A percentile compares a stretch with the other conserved stretches of the same genome.
phyloP scores from a whole-genome alignment of 1,140 invertebrate species.

The Apis dorsata region DNA sequence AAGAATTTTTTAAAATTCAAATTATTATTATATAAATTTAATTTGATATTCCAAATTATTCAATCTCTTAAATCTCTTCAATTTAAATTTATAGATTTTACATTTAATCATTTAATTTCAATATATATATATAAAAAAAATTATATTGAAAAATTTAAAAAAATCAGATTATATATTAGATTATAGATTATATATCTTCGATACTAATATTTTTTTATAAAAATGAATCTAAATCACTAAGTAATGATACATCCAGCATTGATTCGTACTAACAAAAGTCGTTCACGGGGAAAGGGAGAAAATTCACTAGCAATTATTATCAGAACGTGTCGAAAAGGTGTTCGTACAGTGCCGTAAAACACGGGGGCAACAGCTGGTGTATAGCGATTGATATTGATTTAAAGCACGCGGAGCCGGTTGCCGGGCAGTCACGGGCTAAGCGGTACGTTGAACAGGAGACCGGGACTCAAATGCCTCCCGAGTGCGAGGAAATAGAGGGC shows the following conservation, averaged over 20 bases:
- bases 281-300: neutral
- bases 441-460: constrained; percentile 46
- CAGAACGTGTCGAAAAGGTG: constrained; percentile 31
- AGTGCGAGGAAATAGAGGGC: constrained; percentile 53
- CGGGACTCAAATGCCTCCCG: constrained; percentile 45
- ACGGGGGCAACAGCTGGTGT: constrained; percentile 39
- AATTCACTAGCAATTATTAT: constrained; percentile 1
- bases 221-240: neutral
- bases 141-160: neutral
- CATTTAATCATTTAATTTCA: too few species aligned
- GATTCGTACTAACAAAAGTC: neutral
- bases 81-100: too few species aligned
- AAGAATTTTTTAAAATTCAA: too few species aligned
- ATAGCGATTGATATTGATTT: constrained; percentile 72
- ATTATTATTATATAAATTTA: too few species aligned
- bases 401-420: constrained; percentile 49
- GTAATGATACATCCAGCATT: neutral
- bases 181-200: neutral
- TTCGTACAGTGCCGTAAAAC: constrained; percentile 9
- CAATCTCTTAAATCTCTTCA: too few species aligned
- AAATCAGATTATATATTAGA: neutral
- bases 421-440: constrained; percentile 50
- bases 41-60: too few species aligned
- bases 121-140: too few species aligned
- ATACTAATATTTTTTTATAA: neutral